Evolutionary conservation across 2,113 vertebrate species (phyloP), one percentile per base, ranked within the genome.

Genomic region (Macquaria australasica): DNA sequence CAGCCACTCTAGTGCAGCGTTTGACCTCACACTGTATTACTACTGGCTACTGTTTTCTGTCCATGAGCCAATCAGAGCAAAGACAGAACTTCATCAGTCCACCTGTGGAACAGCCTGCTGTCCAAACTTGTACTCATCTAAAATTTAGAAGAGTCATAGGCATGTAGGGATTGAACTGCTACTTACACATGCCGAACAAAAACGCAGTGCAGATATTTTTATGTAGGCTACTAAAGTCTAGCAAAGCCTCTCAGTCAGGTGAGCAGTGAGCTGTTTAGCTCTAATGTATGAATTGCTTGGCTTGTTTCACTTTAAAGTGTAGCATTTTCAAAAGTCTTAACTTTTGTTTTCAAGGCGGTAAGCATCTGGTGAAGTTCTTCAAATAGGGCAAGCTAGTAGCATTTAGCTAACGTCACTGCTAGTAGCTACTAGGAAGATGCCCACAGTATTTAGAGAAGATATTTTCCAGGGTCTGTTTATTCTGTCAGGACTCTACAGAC

Each of bases 21-120:
- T 25, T 64, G 3, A 34, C 43, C 1, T 31, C 34, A 28, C 34
- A 51, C 28, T 20, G 9, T 21, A 28, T 56, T 43, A 9, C n/a
- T 58, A 21, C 31, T 55, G 75, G 39, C 10, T 45, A 45, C 37
- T 6, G 12, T 23, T 21, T 58, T 48, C 1, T 18, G 41, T 43
- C 20, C 1, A 23, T 23, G 34, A 67, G n/a, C 62, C 75, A 67
- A 67, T 68, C 76, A 68, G 48, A 70, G 37, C 53, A n/a, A 34
- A 67, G 45, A 8, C 53, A 25, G 18, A 21, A 7, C n/a, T 3
- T 1, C 43, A 45, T 53, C 0, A 20, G 15, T 20, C 43, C 56
- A 70, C 78, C 63, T 69, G 73, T 64, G 50, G 50, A 74, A 23
- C 55, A 39, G 37, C 53, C 34, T 7, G 5, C 8, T 18, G 48